Base-by-base conservation (phyloP, 2,113 vertebrate genomes). In the Gasterosteus aculeatus region DNA sequence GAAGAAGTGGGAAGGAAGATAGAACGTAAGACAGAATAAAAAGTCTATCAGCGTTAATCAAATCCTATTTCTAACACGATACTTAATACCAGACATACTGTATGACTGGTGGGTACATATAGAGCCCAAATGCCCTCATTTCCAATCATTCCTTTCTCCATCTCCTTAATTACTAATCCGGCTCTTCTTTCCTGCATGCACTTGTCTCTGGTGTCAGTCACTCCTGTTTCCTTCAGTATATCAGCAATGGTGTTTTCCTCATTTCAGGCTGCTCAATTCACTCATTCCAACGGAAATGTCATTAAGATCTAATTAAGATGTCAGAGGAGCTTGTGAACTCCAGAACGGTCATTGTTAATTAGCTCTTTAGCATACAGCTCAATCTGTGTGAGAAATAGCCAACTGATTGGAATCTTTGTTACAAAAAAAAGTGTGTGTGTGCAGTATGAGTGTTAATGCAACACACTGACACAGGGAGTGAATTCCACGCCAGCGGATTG, bases 261-360 rank as follows among this genome's bases (percentile, higher is more conserved):
- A 83, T 90, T 74, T 78, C 74, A 15, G 60, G 67, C 75, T 84
- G 56, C 85, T 78, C 79, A 31, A 80, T 87, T 85, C 67, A 83
- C 83, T 82, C 81, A 83, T 88, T 88, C 60, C 73, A 80, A 80
- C 87, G 65, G 75, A 90, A 93, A 94, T 90, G 93, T 87, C 92
- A 93, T 95, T 95, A 93, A 94, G 92, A 94, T 94, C 92, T 92
- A 93, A 95, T 93, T 94, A 93, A 93, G 93, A 94, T 93, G 92
- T 92, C 84, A 86, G 81, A 84, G 81, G 86, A 87, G 87, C 86
- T 85, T 90, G 82, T 86, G 88, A 92, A 91, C 88, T 85, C 88
- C 57, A 69, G 85, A 92, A 91, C 83, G 77, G 53, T 51, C 58
- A 84, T 86, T 83, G 87, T 87, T 94, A 93, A 94, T 94, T 87